Percentiles rank a stretch among this genome's conserved stretches.
These are phyloP conservation scores for Heliconius eleuchia DNA, from an alignment of 1,140 invertebrate species.

Conservation along the genomic window DNA sequence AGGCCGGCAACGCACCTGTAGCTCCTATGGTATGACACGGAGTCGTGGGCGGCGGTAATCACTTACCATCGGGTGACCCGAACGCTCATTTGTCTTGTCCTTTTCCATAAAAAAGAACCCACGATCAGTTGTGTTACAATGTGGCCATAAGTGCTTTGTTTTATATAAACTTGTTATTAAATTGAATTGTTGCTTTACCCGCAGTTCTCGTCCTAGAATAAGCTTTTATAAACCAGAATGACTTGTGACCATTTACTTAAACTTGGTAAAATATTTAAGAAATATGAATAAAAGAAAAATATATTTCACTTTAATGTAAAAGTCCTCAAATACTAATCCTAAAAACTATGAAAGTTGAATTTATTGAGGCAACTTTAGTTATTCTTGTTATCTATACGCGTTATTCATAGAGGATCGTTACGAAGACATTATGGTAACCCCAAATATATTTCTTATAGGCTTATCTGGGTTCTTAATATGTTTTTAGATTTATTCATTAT, in stretches of 20 bases:
- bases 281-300: neutral
- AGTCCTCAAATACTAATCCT: neutral
- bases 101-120: too few species aligned
- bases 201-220: neutral
- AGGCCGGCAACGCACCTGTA: too few species aligned
- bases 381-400: constrained; percentile 11
- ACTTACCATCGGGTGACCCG: too few species aligned
- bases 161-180: too few species aligned
- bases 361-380: constrained; percentile 8
- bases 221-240: neutral
- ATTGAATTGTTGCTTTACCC: too few species aligned
- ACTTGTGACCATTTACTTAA: neutral
- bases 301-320: neutral
- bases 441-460: constrained; percentile 24
- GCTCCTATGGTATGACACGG: too few species aligned
- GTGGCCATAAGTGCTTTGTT: too few species aligned
- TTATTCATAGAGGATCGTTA: constrained; percentile 24
- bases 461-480: constrained; percentile 18
- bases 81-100: too few species aligned
- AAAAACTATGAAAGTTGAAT: constrained; percentile 7
- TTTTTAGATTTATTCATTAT: constrained; percentile 5
- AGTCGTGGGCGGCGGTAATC: too few species aligned
- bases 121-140: too few species aligned
- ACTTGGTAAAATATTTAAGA: neutral
- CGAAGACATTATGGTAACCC: constrained; percentile 12